These are phyloP conservation scores for Adelognathus sp. DNA, from an alignment of 2,888 invertebrate genomes.

Conservation along the genomic window DNA sequence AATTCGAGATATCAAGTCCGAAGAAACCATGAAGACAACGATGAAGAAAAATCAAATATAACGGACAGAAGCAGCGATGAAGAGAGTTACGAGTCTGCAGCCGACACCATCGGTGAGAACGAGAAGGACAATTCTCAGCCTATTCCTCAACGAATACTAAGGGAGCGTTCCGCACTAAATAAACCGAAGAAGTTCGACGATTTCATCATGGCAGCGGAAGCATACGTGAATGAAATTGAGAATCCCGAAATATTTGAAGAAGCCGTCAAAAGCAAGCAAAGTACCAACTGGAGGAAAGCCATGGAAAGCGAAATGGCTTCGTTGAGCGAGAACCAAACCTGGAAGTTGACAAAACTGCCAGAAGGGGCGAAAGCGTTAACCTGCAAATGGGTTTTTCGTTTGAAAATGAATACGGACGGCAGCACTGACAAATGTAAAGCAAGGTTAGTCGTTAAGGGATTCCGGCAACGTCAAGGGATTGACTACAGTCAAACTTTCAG, in stretches of 20 bases:
- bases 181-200: too few species aligned
- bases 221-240: constrained; percentile 25
- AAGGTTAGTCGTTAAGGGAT: constrained; percentile 62
- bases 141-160: too few species aligned
- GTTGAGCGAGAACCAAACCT: constrained; percentile 23
- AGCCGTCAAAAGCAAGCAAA: constrained; percentile 1
- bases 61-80: too few species aligned
- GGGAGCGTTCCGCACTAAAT: too few species aligned
- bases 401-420: constrained; percentile 59
- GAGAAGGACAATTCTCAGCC: too few species aligned
- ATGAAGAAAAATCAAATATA: too few species aligned
- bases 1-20: too few species aligned
- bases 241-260: constrained; percentile 30
- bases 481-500: constrained; percentile 62
- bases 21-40: too few species aligned
- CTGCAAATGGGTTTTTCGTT: constrained; percentile 60
- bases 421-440: constrained; percentile 60
- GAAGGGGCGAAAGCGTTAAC: constrained; percentile 44
- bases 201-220: constrained; percentile 18
- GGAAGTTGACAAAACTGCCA: constrained; percentile 31
- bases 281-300: constrained; percentile 3
- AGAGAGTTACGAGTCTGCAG: too few species aligned
- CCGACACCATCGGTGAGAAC: too few species aligned
- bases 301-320: constrained; percentile 40
- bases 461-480: constrained; percentile 54